Percentiles rank a stretch among this genome's conserved stretches.
Conservation (phyloP, 2,113 vertebrate species). For the Cheilinus undulatus region DNA sequence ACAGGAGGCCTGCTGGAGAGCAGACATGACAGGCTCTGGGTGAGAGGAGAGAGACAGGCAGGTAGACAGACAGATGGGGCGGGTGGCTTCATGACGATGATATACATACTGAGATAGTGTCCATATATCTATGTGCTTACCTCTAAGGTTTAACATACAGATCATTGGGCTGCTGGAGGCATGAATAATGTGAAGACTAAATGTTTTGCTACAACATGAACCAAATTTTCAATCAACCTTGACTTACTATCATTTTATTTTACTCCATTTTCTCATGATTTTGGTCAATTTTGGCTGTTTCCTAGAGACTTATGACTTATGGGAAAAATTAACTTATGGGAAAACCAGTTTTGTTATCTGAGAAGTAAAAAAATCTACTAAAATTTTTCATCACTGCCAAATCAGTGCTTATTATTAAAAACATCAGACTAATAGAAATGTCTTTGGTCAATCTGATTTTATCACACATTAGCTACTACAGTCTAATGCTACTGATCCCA, state of each 20-base stretch:
- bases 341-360: too few species aligned
- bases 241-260: background rate
- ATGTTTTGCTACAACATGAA: slow-evolving; percentile 6
- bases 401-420: too few species aligned
- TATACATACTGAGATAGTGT: slow-evolving; percentile 47
- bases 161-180: slow-evolving; percentile 19
- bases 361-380: too few species aligned
- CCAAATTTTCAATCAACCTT: background rate
- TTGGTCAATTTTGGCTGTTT: too few species aligned
- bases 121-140: slow-evolving; percentile 48
- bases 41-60: slow-evolving; percentile 36
- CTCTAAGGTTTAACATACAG: slow-evolving; percentile 49
- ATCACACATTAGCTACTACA: too few species aligned
- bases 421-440: too few species aligned
- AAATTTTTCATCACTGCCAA: too few species aligned
- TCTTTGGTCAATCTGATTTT: too few species aligned
- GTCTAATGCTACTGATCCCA: too few species aligned
- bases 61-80: slow-evolving; percentile 44
- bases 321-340: too few species aligned
- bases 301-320: too few species aligned
- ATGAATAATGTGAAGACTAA: slow-evolving; percentile 21
- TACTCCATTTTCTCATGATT: too few species aligned
- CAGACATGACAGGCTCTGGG: slow-evolving; percentile 45
- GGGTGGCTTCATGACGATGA: slow-evolving; percentile 43
- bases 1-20: slow-evolving; percentile 43